A percentile compares a stretch with the other conserved stretches of the same genome.
phyloP scores from a whole-genome alignment of 1,140 invertebrate genomes.

The Cyrtorhinus lividipennis region DNA sequence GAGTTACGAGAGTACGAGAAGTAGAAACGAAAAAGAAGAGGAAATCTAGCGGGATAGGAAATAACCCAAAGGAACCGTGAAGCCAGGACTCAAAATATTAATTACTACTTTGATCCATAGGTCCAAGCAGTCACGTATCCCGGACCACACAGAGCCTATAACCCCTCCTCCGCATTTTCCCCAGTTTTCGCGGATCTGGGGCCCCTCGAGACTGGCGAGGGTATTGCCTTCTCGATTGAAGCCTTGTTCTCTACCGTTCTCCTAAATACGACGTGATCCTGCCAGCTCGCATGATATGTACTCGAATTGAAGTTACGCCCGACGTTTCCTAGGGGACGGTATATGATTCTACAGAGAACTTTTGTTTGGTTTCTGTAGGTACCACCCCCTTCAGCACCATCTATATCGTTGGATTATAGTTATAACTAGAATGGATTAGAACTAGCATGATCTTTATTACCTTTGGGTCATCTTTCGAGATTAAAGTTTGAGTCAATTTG shows the following conservation, averaged over 20 bases:
- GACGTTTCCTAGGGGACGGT: neutral
- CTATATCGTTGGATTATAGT: no score
- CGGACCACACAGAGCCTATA: neutral
- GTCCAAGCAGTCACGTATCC: neutral
- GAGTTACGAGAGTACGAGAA: neutral
- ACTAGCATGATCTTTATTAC: no score
- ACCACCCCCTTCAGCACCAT: no score
- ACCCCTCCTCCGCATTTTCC: neutral
- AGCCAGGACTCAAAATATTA: neutral
- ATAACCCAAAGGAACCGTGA: neutral
- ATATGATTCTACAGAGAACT: neutral
- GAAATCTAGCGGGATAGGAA: neutral
- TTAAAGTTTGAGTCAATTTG: no score
- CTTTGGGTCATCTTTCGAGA: no score
- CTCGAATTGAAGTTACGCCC: neutral
- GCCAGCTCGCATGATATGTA: no score
- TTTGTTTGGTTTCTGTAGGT: no score
- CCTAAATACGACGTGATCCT: no score
- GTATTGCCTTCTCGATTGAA: neutral
- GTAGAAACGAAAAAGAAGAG: neutral
- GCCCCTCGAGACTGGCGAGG: neutral
- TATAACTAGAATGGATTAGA: no score
- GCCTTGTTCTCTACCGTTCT: no score
- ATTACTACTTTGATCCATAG: neutral
- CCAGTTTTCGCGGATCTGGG: neutral